Conservation (phyloP, 2,888 invertebrate species). For the Sminthurides aquaticus region DNA sequence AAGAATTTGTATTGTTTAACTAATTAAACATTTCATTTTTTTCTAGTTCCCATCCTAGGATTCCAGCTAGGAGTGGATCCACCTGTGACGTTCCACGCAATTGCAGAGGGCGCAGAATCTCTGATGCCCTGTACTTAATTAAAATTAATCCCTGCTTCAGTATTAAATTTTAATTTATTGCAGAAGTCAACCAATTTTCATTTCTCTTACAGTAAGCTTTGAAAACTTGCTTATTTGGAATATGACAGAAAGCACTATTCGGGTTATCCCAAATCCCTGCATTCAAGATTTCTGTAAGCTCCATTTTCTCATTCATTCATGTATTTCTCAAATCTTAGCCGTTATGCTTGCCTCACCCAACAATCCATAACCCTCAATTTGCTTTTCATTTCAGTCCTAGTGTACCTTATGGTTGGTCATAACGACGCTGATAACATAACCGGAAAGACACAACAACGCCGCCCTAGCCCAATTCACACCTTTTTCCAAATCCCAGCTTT, state of each 20-base stretch:
- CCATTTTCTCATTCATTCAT: background rate
- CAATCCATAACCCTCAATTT: too few relatives aligned
- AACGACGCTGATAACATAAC: too few relatives aligned
- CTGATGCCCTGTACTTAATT: constrained; percentile 12
- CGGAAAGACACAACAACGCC: background rate
- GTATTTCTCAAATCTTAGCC: too few relatives aligned
- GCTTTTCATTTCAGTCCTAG: too few relatives aligned
- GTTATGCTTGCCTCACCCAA: too few relatives aligned
- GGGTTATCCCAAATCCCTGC: constrained; percentile 13
- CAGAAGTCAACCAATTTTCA: background rate
- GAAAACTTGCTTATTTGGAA: constrained; percentile 2
- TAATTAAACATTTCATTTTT: background rate
- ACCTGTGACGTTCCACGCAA: constrained; percentile 1
- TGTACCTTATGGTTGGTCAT: constrained; percentile 13
- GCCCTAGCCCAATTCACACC: constrained; percentile 5
- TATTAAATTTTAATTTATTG: background rate
- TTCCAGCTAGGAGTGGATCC: constrained; percentile 9
- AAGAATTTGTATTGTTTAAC: background rate
- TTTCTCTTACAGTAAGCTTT: background rate
- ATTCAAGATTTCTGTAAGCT: constrained; percentile 18
- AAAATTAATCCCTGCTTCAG: background rate
- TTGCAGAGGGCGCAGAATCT: constrained; percentile 1
- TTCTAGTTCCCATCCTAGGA: constrained; percentile 9
- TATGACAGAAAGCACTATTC: constrained; percentile 11
- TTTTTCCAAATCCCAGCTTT: constrained; percentile 17